These are phyloP conservation scores for Adelognathus sp. DNA, from an alignment of 2,888 invertebrate genomes.

Conservation along the genomic window DNA sequence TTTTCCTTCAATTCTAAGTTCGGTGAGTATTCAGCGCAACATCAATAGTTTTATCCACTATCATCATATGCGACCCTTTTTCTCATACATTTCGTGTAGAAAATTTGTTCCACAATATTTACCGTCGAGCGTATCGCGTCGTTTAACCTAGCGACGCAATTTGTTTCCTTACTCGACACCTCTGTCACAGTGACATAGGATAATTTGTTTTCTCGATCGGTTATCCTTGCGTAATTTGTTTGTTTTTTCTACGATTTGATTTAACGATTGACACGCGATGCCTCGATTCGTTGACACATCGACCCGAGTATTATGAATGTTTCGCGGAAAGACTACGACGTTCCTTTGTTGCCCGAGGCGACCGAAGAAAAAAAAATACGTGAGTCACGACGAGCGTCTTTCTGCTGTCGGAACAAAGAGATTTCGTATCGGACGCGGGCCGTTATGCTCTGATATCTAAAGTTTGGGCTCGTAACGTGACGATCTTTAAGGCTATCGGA, in stretches of 20 bases:
- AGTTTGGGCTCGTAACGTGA: neutral
- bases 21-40: slow-evolving; percentile 13
- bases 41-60: neutral
- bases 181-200: neutral
- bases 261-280: neutral
- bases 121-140: neutral
- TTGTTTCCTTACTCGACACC: neutral
- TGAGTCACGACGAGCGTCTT: neutral
- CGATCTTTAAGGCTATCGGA: neutral
- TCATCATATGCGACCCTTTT: neutral
- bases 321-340: neutral
- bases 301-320: neutral
- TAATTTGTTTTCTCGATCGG: neutral
- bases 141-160: neutral
- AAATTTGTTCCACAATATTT: neutral
- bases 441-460: neutral
- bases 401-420: no score
- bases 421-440: neutral
- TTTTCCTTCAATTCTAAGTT: neutral
- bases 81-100: neutral
- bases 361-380: no score
- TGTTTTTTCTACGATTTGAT: neutral
- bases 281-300: neutral
- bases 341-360: neutral
- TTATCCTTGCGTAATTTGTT: neutral